Base-by-base conservation (phyloP, 2,113 vertebrate species). In the Brachirus orientalis region DNA sequence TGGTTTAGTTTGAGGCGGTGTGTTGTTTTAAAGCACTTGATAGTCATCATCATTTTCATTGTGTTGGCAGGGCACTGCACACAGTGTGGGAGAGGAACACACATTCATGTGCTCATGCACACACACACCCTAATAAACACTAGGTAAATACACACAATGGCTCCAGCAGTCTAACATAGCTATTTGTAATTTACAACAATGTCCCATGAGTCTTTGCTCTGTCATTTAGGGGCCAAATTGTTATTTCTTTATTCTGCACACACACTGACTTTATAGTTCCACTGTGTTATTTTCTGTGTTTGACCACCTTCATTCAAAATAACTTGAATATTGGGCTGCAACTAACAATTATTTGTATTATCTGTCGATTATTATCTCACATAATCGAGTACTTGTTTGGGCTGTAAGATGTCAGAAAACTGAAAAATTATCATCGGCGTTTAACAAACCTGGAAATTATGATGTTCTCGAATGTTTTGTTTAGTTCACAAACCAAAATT, bases 11-110 rank as follows among this genome's bases (percentile, higher is more conserved):
- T 47, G 69, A 72, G 75, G 69, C 67, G 36, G 63, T 88, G 86
- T 87, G 86, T 87, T 88, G 76, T 87, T 82, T 74, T 83, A 77
- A 79, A 63, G 74, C 67, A 11, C 71, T 75, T 35, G 82, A 88
- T 90, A 84, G 79, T 60, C 63, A 79, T 88, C 65, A 10, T 70
- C 38, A 36, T 58, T 51, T 80, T 78, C 58, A 19, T 58, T 41
- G 48, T 72, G 69, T 72, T 7, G 68, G 47, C 28, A 44, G 71
- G 50, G 62, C 40, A 13, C 35, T 14, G 19, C n/a, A 33, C 36
- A 22, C 52, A 75, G 67, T 70, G 83, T 80, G 73, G 62, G 80
- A 82, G 74, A 80, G 74, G 18, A 63, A 65, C 18, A 73, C 56
- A 69, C 67, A 72, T 37, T 69, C 46, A 72, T n/a, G n/a, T n/a